Evolutionary conservation across 1,140 invertebrate species (phyloP), one percentile per base, ranked within the genome.

Genomic region (Tetragnatha versicolor): DNA sequence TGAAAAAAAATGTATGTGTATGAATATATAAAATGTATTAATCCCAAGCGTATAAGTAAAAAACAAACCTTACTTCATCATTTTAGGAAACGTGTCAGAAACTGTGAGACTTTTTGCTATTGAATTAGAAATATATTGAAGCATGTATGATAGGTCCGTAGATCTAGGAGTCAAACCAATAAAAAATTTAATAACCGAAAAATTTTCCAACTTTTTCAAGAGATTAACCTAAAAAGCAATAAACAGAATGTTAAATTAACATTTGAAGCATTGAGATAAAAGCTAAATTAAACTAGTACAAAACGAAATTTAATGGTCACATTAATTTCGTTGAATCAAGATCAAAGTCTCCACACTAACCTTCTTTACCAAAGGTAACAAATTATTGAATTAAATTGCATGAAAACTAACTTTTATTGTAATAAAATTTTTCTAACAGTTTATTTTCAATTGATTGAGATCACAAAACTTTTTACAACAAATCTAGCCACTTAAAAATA

Each of bases 61-160:
- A 20, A 29, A 53, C 29, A 82, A 12, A 84, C 49, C 27, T 84
- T 83, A 79, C 85, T 81, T 45, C 83, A 72, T 17, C 83, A 83
- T 82, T 84, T 85, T 84, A 85, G 81, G 42, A 83, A 81, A 37
- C 3, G 76, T 37, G n/a, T 76, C 82, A n/a, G 84, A 86, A 10
- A 83, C 84, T 7, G 85, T 84, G 6, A 84, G 82, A 20, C 14
- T 25, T 20, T 12, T 49, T 27, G 22, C 60, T 49, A 76, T 80
- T n/a, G 69, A 80, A 29, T 45, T 66, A 14, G 17, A 29, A 53
- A 68, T 76, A 58, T 55, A 65, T 12, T 65, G 60, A 22, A 80
- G 33, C 63, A 80, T 60, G 68, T 69, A 65, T 29, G 33, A 33
- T n/a, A 66, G 7, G 45, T 75, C 33, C 1, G 45, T 63, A 31